Base-by-base conservation (phyloP, 2,888 invertebrate species). In the Caenorhabditis sp. region DNA sequence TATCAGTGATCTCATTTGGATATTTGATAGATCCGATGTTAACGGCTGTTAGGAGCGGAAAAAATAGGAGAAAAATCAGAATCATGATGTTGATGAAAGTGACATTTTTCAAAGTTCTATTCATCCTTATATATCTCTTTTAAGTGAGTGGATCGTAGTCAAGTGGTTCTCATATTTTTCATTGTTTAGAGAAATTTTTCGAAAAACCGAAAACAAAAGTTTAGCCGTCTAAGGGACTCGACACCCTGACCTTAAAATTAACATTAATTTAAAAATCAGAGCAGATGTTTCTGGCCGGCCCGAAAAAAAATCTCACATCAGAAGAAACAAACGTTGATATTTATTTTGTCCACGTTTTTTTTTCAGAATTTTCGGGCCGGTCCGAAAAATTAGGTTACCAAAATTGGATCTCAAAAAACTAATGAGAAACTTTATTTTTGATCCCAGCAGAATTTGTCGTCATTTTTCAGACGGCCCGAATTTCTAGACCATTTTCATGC, bases 1-100 rank as follows among this genome's bases (percentile, higher is more conserved):
- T 79, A 60, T 86, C 86, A 49, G 84, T 74, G 21, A 86, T 84
- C 63, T 86, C 86, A 73, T 87, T 86, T 0, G 86, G 86, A 68
- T 80, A 83, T 60, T 75, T 75, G 26, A 75, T 26, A 23, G 55
- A 10, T 17, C 14, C 43, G 8, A 10, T 10, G 12, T 17, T 43
- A 17, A 43, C 17, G 17, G 43, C 12, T 3, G 43, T 10, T 43
- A 43, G 43, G 3, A 43, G 43, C 43, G 17, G 17, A 17, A 43
- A 14, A 43, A 43, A 43, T 12, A 43, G 14, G 43, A 43, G 17
- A 43, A 43, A 3, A 10, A n/a, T n/a, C n/a, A 43, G 17, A 43
- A 43, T 6, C 43, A 43, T 43, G 3, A n/a, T 12, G 8, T 50
- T 50, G 49, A 62, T 23, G 62, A 66, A 60, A 70, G 62, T 37